A percentile compares a stretch with the other conserved stretches of the same genome.
Evolutionary conservation across 2,888 invertebrate species (phyloP).

Genomic region (Trachelus tabidus): DNA sequence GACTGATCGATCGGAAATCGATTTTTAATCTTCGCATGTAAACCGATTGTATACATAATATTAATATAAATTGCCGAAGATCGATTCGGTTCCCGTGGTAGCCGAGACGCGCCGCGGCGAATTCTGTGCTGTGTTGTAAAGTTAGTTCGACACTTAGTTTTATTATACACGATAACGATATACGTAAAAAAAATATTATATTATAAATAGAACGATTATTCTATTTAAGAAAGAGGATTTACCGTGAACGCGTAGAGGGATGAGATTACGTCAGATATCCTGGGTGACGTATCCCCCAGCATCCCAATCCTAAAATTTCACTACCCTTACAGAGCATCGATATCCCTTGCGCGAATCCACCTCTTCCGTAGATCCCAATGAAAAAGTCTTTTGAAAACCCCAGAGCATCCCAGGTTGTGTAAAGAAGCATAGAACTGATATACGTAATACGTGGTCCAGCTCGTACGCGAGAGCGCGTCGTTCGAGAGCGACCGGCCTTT

Average conservation of each 20-base stretch:
- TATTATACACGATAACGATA: conserved; percentile 54
- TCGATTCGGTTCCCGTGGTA: conserved; percentile 8
- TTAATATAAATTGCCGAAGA: neutral
- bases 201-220: conserved; percentile 36
- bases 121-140: conserved; percentile 66
- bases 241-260: conserved; percentile 5
- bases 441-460: conserved; percentile 62
- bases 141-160: conserved; percentile 63
- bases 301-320: conserved; percentile 3
- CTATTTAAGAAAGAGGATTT: conserved; percentile 33
- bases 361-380: neutral
- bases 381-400: neutral
- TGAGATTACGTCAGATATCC: conserved; percentile 5
- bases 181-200: conserved; percentile 60
- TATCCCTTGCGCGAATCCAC: neutral
- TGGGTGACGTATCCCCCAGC: conserved; percentile 10
- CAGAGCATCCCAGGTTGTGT: conserved; percentile 21
- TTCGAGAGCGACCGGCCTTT: conserved; percentile 57
- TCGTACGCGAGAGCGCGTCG: conserved; percentile 41
- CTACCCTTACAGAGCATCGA: neutral
- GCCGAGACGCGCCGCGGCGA: conserved; percentile 55
- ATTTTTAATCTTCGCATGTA: neutral
- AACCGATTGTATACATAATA: neutral
- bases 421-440: conserved; percentile 51
- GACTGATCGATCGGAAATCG: neutral